Conservation (phyloP, 2,797 vertebrate species). For the Leontocebus nigricollis region DNA sequence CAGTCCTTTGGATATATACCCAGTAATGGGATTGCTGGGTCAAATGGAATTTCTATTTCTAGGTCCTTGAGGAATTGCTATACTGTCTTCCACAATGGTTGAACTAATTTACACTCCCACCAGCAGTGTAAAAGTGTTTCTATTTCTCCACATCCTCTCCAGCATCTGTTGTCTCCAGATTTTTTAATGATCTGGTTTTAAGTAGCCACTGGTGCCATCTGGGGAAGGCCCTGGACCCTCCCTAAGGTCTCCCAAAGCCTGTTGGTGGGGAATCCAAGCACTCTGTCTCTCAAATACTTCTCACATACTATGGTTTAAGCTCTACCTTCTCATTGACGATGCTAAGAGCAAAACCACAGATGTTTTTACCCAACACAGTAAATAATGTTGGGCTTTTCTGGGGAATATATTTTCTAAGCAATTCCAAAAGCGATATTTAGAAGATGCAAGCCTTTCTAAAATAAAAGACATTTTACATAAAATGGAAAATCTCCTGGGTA, state of each 20-base stretch:
- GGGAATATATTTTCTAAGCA: neutral
- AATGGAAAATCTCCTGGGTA: neutral
- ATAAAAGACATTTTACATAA: constrained; percentile 52
- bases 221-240: neutral
- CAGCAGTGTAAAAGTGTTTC: no score
- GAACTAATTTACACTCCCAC: no score
- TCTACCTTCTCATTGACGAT: neutral
- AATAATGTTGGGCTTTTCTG: constrained; percentile 31
- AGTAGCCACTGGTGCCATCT: neutral
- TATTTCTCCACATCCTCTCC: no score
- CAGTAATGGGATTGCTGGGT: no score
- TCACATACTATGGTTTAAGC: neutral
- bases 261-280: neutral
- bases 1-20: no score
- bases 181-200: neutral
- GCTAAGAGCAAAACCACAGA: neutral
- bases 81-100: no score
- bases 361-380: neutral
- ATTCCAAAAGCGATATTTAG: neutral
- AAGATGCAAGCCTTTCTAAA: neutral
- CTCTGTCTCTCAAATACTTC: neutral
- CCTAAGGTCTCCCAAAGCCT: neutral
- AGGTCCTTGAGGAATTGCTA: no score
- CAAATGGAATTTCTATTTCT: no score
- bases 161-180: no score